Evolutionary conservation across 2,113 vertebrate genomes (phyloP).

Genomic region (Cyphotilapia sp.): DNA sequence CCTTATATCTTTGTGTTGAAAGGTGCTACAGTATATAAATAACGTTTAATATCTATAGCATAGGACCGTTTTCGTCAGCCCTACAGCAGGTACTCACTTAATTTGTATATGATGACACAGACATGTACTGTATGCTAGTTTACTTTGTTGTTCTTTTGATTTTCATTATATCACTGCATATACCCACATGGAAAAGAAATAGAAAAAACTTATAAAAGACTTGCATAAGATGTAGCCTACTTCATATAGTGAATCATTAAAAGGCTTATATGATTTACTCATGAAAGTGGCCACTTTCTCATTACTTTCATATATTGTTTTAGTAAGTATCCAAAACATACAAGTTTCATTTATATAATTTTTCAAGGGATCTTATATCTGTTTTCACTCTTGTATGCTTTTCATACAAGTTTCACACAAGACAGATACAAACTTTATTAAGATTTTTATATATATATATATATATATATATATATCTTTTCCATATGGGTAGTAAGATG

Average conservation of each 20-base stretch:
- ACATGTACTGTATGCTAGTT: neutral
- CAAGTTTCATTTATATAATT: rapidly evolving
- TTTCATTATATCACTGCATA: neutral
- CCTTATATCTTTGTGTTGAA: neutral
- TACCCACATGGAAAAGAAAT: neutral
- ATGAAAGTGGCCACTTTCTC: neutral
- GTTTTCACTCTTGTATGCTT: neutral
- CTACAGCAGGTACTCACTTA: neutral
- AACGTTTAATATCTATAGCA: neutral
- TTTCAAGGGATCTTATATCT: neutral
- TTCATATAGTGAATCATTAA: neutral
- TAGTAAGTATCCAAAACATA: neutral
- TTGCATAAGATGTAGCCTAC: rapidly evolving
- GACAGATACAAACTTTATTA: neutral
- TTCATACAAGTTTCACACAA: neutral
- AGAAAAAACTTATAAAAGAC: neutral
- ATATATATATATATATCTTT: neutral
- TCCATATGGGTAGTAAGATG: neutral
- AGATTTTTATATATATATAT: neutral
- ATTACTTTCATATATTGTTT: rapidly evolving
- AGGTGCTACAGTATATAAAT: neutral
- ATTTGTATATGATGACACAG: neutral
- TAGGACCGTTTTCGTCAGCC: rapidly evolving
- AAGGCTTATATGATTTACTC: neutral
- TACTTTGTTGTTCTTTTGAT: neutral